Percentiles rank a stretch among this genome's conserved stretches.
Conservation (phyloP, 2,113 vertebrate genomes). For the Colinus virginianus region DNA sequence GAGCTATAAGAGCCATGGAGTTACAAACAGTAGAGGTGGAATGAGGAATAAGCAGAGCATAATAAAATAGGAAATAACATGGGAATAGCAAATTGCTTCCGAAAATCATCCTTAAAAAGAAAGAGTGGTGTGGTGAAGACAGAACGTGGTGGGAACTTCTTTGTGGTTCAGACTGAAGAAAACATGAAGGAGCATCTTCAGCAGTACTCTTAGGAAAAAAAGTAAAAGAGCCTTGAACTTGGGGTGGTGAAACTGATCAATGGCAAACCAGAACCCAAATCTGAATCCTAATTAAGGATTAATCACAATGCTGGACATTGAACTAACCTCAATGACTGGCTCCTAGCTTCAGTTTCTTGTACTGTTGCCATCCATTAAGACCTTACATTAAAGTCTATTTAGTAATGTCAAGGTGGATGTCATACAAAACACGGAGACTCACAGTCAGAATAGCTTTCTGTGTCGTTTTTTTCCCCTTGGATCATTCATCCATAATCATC, state of each 20-base stretch:
- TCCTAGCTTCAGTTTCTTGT: neutral
- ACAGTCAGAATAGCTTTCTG: neutral
- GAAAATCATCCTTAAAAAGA: neutral
- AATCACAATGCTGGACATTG: neutral
- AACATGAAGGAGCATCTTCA: neutral
- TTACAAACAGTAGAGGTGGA: neutral
- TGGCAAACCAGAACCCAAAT: neutral
- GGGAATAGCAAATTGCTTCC: neutral
- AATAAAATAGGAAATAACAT: neutral
- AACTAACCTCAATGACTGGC: neutral
- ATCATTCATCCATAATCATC: neutral
- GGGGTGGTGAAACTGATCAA: neutral
- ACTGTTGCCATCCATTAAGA: neutral
- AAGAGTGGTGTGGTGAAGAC: neutral
- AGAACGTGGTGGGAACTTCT: neutral
- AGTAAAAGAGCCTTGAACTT: neutral
- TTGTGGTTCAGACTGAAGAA: neutral
- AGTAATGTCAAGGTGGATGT: neutral
- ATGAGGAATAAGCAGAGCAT: neutral
- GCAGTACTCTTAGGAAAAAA: neutral
- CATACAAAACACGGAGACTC: neutral
- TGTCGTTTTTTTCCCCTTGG: neutral
- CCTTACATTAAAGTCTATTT: conserved; percentile 6
- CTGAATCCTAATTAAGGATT: neutral
- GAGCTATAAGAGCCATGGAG: neutral